Conservation (phyloP, 1,140 invertebrate species). For the Pseudomyrmex gracilis region DNA sequence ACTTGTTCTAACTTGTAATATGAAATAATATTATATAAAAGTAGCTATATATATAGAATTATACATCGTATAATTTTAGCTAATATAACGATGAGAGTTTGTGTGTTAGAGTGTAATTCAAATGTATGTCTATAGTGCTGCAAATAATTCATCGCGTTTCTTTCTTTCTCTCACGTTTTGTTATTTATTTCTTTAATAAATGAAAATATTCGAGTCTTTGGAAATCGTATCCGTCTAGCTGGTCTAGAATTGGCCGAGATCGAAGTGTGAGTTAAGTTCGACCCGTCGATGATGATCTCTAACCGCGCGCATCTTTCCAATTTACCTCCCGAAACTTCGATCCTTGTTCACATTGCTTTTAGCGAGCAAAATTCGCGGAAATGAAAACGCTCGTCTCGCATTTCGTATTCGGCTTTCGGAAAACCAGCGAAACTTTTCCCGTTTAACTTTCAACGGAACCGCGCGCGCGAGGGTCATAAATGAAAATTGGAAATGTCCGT, state of each 20-base stretch:
- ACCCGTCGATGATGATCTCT: neutral
- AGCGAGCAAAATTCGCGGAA: neutral
- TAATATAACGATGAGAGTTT: too few relatives aligned
- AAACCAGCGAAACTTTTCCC: slow-evolving; percentile 63
- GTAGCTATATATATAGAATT: too few relatives aligned
- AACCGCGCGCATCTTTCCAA: neutral
- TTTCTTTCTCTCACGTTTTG: too few relatives aligned
- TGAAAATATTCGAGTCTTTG: too few relatives aligned
- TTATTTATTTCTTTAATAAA: too few relatives aligned
- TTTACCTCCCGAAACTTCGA: slow-evolving; percentile 18
- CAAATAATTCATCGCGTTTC: too few relatives aligned
- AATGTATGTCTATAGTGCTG: too few relatives aligned
- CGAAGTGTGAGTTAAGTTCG: slow-evolving; percentile 22
- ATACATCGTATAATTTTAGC: too few relatives aligned
- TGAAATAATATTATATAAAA: too few relatives aligned
- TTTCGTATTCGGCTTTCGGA: slow-evolving; percentile 53
- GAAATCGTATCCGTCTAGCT: neutral
- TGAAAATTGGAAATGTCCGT: slow-evolving; percentile 62
- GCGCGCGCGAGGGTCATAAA: slow-evolving; percentile 39
- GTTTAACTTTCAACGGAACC: slow-evolving; percentile 56
- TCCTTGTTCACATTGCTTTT: slow-evolving; percentile 40
- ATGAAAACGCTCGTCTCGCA: slow-evolving; percentile 16
- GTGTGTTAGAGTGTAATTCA: too few relatives aligned
- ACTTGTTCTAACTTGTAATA: too few relatives aligned
- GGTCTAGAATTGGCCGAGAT: neutral